Conservation (phyloP, 2,797 vertebrate species). For the Rhadinocentrus ornatus region DNA sequence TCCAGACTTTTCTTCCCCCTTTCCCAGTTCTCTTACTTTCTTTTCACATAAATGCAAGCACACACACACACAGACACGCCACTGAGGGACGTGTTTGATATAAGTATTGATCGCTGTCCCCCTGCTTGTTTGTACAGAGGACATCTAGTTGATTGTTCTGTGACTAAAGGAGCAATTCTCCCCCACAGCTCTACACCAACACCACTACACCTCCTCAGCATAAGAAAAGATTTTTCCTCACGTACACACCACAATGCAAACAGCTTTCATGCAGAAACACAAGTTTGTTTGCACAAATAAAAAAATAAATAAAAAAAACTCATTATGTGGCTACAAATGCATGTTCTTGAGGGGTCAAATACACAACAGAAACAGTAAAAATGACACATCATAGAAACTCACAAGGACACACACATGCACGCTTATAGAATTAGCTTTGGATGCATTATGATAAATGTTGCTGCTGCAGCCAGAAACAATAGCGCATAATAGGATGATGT, state of each 20-base stretch:
- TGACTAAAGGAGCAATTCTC: constrained; percentile 70
- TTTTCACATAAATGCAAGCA: constrained; percentile 28
- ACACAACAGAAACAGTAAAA: constrained; percentile 12
- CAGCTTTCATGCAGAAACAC: constrained; percentile 29
- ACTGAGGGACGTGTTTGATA: constrained; percentile 77
- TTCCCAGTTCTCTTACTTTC: constrained; percentile 6
- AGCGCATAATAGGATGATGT: constrained; percentile 64
- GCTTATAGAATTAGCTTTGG: constrained; percentile 36
- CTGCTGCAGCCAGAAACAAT: constrained; percentile 61
- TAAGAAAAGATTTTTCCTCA: constrained; percentile 56
- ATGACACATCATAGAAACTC: constrained; percentile 14
- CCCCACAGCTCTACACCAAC: constrained; percentile 43
- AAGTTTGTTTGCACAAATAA: constrained; percentile 15
- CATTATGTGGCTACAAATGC: not conserved
- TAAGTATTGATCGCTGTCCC: constrained; percentile 77
- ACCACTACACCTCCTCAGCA: constrained; percentile 46
- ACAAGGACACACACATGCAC: constrained; percentile 10
- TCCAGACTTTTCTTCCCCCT: not conserved
- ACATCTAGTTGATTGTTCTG: constrained; percentile 81
- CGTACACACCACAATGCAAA: constrained; percentile 17
- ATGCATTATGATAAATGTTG: constrained; percentile 60
- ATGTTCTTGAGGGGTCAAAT: constrained; percentile 9
- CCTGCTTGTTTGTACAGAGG: constrained; percentile 78
- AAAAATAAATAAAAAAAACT: constrained; percentile 2
- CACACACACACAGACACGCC: constrained; percentile 17